Percentiles rank a stretch among this genome's conserved stretches.
Evolutionary conservation across 1,140 invertebrate genomes (phyloP).

Genomic region (Acromyrmex echinatior): DNA sequence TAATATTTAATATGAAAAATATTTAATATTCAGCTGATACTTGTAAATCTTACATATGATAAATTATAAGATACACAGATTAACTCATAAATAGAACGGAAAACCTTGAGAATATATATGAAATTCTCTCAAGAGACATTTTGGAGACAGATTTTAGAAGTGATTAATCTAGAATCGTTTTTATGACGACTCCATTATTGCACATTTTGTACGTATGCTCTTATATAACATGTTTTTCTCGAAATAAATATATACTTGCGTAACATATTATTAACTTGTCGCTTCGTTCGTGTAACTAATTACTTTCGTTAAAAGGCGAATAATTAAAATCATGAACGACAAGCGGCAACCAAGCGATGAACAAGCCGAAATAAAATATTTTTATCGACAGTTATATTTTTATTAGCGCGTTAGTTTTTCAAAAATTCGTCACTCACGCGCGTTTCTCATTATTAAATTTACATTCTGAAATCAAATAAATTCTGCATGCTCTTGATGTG

Average conservation of each 20-base stretch:
- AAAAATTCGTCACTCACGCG: background rate
- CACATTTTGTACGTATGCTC: background rate
- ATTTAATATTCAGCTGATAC: background rate
- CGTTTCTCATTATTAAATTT: constrained; percentile 17
- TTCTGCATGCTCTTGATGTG: constrained; percentile 40
- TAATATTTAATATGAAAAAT: background rate
- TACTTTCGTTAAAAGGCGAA: constrained; percentile 36
- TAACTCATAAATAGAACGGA: background rate
- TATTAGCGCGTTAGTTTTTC: background rate
- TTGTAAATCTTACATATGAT: background rate
- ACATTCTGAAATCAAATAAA: constrained; percentile 6
- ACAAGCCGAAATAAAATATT: constrained; percentile 6
- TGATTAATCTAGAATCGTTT: constrained; percentile 10
- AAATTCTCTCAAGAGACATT: background rate
- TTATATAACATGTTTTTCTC: constrained; percentile 2
- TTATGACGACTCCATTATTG: constrained; percentile 11
- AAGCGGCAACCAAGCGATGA: background rate
- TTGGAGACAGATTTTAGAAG: background rate
- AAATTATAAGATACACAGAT: background rate
- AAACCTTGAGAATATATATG: background rate
- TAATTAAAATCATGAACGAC: constrained; percentile 25
- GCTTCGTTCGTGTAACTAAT: constrained; percentile 37
- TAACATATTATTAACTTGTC: constrained; percentile 49
- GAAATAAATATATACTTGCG: constrained; percentile 14
- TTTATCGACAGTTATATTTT: background rate